Base-by-base conservation (phyloP, 2,888 invertebrate genomes). In the Dione juno region DNA sequence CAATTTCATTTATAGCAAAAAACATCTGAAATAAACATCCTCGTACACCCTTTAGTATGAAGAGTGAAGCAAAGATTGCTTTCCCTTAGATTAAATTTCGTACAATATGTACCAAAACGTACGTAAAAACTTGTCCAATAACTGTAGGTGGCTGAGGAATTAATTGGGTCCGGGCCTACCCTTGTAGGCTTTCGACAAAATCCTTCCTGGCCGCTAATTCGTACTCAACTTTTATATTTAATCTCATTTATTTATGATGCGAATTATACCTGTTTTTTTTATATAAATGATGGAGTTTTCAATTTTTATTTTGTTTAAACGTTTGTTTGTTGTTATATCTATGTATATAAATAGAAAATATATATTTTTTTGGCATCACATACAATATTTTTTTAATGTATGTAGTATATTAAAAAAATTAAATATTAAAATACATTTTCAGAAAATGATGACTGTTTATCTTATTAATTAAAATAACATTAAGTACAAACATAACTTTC, bases 111-210 rank as follows among this genome's bases (percentile, higher is more conserved):
- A 73, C 77, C 73, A 75, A 75, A 77, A 76, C 66, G 67, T 74
- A 71, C 76, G 79, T 78, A 83, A 84, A 84, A 84, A 83, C 81
- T 85, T 84, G 77, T 78, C 77, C 77, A 74, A 74, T 61, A 63
- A 37, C 52, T 71, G 72, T 66, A 71, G 75, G 74, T 75, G 71
- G 66, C 69, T 70, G 70, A 66, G 66, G 70, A 68, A 70, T 73
- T 73, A 73, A 66, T 66, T 69, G 57, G 64, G 65, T 70, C 43
- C 43, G 41, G 66, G 70, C 70, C 77, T 78, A 79, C 85, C 88
- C 89, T 86, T 85, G 85, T 85, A 85, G 78, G 85, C 81, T 81
- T 81, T 85, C 83, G 81, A 81, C 84, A 83, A 84, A 72, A 85
- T 86, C 85, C 83, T 82, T 71, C 67, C 72, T 66, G 57, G 5